Evolutionary conservation across 2,888 invertebrate genomes (phyloP).

Genomic region (Acanthococcus lagerstroemiae): DNA sequence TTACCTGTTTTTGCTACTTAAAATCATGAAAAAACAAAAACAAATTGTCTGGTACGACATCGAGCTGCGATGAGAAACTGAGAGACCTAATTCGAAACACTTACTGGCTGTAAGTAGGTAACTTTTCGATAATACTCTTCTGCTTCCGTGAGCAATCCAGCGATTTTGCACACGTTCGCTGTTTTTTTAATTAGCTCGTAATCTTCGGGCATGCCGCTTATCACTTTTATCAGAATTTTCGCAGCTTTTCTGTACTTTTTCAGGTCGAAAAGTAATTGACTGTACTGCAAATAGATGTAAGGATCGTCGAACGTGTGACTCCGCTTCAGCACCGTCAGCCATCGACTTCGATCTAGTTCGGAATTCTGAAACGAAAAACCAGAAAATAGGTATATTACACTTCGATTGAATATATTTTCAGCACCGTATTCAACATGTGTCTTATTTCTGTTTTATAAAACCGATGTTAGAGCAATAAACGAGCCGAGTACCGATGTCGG

Average conservation of each 20-base stretch:
- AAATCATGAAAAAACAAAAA: too few relatives aligned
- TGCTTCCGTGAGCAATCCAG: slow-evolving; percentile 14
- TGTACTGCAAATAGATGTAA: slow-evolving; percentile 10
- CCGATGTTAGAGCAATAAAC: too few relatives aligned
- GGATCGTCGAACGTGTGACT: slow-evolving; percentile 6
- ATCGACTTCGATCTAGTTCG: neutral
- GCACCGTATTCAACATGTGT: neutral
- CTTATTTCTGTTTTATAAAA: too few relatives aligned
- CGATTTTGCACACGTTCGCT: slow-evolving; percentile 12
- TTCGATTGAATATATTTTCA: neutral
- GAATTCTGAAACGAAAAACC: slow-evolving; percentile 3
- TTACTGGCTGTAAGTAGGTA: neutral
- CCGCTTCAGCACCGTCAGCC: neutral
- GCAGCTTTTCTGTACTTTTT: slow-evolving; percentile 9
- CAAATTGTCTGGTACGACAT: too few relatives aligned
- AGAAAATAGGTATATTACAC: neutral
- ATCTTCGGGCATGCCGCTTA: slow-evolving; percentile 3
- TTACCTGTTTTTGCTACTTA: too few relatives aligned
- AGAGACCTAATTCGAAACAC: too few relatives aligned
- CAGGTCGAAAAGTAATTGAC: slow-evolving; percentile 9
- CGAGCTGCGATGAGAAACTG: neutral
- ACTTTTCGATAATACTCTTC: slow-evolving; percentile 9
- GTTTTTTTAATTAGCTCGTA: slow-evolving; percentile 1
- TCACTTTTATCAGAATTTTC: slow-evolving; percentile 12
- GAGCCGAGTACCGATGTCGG: too few relatives aligned